These are phyloP conservation scores for Hyla sarda DNA, from an alignment of 2,113 vertebrate genomes.

Conservation along the genomic window DNA sequence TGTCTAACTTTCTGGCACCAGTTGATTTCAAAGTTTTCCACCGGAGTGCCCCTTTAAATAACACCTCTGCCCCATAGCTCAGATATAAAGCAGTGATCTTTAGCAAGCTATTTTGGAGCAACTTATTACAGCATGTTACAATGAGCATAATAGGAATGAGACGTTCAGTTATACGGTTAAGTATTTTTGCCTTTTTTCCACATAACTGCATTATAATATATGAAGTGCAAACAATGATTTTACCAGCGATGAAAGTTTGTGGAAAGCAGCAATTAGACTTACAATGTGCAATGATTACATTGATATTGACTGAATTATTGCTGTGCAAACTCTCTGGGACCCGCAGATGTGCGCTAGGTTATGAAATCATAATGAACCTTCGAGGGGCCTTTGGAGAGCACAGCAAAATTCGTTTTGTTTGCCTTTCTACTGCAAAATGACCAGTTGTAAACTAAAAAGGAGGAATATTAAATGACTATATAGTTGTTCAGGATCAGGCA, in stretches of 20 bases:
- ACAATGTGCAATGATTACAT: conserved; percentile 48
- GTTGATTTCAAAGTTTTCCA: too few species aligned
- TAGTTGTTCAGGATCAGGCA: not conserved
- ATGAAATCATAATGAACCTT: conserved; percentile 37
- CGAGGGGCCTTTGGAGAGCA: conserved; percentile 27
- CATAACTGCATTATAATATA: not conserved
- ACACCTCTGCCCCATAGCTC: not conserved
- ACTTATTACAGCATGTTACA: too few species aligned
- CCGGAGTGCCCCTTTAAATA: too few species aligned
- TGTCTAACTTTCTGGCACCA: too few species aligned
- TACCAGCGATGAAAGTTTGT: conserved; percentile 16
- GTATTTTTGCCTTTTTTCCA: not conserved
- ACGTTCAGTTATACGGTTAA: not conserved
- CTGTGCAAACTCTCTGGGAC: conserved; percentile 12
- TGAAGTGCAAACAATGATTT: conserved; percentile 11
- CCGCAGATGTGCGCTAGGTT: conserved; percentile 19
- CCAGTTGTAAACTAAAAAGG: conserved; percentile 38
- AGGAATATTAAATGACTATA: conserved; percentile 28
- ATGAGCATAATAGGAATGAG: not conserved
- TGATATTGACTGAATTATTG: conserved; percentile 45
- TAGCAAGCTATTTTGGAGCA: not conserved
- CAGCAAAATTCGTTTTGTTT: conserved; percentile 33
- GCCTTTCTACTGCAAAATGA: conserved; percentile 15
- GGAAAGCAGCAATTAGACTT: conserved; percentile 33
- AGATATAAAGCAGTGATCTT: not conserved